A percentile compares a stretch with the other conserved stretches of the same genome.
These are phyloP conservation scores for Rhagoletis pomonella DNA, from an alignment of 1,140 invertebrate species.

Conservation along the genomic window DNA sequence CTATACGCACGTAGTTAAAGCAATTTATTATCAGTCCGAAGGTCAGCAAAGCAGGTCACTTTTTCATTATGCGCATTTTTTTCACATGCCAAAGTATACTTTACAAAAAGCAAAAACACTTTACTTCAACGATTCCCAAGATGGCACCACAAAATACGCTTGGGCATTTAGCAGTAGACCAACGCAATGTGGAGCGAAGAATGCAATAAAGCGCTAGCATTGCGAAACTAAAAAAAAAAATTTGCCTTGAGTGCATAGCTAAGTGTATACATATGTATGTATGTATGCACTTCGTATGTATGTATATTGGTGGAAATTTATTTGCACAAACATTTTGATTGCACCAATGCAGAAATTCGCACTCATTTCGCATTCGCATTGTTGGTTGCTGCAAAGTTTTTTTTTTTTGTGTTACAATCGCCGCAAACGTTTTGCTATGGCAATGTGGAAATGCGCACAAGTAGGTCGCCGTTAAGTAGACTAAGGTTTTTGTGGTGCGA, in stretches of 20 bases:
- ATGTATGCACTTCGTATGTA: too few relatives aligned
- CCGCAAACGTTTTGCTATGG: neutral
- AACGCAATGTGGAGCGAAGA: neutral
- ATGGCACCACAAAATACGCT: neutral
- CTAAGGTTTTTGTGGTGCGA: conserved; percentile 23
- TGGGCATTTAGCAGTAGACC: neutral
- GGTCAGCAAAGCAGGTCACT: conserved; percentile 41
- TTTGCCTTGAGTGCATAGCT: neutral
- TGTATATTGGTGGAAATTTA: too few relatives aligned
- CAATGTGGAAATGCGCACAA: conserved; percentile 6
- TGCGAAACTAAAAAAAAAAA: neutral
- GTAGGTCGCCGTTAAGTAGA: conserved; percentile 41
- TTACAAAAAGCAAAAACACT: neutral
- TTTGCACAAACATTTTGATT: neutral
- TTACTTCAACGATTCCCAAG: neutral
- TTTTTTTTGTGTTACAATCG: conserved; percentile 3
- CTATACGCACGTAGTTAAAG: neutral
- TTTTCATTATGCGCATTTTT: neutral
- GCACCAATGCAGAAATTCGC: neutral
- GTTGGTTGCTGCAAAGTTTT: neutral
- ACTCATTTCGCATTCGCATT: conserved; percentile 29
- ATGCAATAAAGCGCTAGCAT: conserved; percentile 6
- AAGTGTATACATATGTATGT: too few relatives aligned
- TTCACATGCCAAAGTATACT: neutral
- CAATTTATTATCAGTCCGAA: conserved; percentile 22